Base-by-base conservation (phyloP, 2,797 vertebrate genomes). In the Eulemur mongoz region DNA sequence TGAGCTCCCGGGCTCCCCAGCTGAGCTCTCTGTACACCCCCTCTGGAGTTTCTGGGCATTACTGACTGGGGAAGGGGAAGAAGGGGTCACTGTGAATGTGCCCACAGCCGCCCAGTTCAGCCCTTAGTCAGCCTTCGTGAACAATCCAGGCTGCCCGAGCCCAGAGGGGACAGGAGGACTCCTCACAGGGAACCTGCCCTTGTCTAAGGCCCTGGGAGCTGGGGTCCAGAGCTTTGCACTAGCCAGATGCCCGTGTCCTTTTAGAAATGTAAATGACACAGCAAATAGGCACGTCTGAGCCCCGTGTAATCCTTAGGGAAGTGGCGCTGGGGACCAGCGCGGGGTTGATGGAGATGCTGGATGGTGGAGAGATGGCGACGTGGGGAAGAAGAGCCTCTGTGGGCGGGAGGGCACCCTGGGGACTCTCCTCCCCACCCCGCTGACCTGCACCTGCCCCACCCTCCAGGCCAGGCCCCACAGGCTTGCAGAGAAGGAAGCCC, bases 231-330 rank as follows among this genome's bases (percentile, higher is more conserved):
- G 38, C 22, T 65, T 9, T 88, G 72, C 13, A 72, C 40, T 40
- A 73, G 61, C 23, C 94, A 96, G 96, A 93, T 30, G 95, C 95
- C 0, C 0, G 0, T 25, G 5, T 67, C 94, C 40, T 97, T 90
- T 92, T 93, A 92, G 84, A 97, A 98, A 95, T 2, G 30, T 70
- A 54, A 79, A 79, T 79, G 50, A 35, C n/a, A 85, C 1, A 52
- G 94, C 72, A 98, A 97, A 98, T 11, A 92, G 90, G 96, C 95
- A 69, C 81, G 70, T 12, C 95, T 97, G 96, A 96, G 22, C 54
- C 87, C 67, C 95, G 65, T 96, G 95, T 91, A 96, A 96, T 48
- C 88, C 85, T 57, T 45, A 96, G 95, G 72, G 78, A 45, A 57
- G 30, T 48, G 59, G 11, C 43, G 54, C 35, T 32, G 30, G 43